phyloP scores from a whole-genome alignment of 2,888 invertebrate genomes.

The Troides aeacus region DNA sequence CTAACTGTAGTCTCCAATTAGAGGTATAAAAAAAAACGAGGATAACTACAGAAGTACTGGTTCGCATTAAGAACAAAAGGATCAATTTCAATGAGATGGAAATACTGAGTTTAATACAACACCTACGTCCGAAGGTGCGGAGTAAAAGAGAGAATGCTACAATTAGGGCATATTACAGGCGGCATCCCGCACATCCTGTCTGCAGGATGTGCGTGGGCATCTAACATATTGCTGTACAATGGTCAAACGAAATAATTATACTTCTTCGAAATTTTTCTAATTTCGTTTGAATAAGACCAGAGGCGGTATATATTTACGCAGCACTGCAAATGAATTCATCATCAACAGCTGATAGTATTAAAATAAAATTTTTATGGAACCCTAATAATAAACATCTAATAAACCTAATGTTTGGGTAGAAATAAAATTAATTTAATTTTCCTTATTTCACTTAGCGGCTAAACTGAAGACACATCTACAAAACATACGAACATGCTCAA shows the following conservation, averaged over 20 bases:
- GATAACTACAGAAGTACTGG: neutral
- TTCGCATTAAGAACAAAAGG: slow-evolving; percentile 27
- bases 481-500: too few species aligned
- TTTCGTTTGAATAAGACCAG: neutral
- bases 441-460: too few species aligned
- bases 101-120: slow-evolving; percentile 42
- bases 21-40: slow-evolving; percentile 1
- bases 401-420: too few species aligned
- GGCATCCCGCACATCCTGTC: slow-evolving; percentile 57
- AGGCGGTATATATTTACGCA: neutral
- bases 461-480: too few species aligned
- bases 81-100: slow-evolving; percentile 47
- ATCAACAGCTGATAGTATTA: too few species aligned
- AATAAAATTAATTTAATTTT: too few species aligned
- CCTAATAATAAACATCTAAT: too few species aligned
- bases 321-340: too few species aligned
- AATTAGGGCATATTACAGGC: slow-evolving; percentile 63
- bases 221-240: slow-evolving; percentile 12
- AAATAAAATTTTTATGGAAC: too few species aligned
- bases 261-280: slow-evolving; percentile 2
- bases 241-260: slow-evolving; percentile 4
- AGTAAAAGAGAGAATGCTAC: slow-evolving; percentile 55
- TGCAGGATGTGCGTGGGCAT: slow-evolving; percentile 49
- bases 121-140: slow-evolving; percentile 54
- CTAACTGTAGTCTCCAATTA: neutral